phyloP scores from a whole-genome alignment of 2,888 invertebrate species.

The Himalopsyche tibetana region DNA sequence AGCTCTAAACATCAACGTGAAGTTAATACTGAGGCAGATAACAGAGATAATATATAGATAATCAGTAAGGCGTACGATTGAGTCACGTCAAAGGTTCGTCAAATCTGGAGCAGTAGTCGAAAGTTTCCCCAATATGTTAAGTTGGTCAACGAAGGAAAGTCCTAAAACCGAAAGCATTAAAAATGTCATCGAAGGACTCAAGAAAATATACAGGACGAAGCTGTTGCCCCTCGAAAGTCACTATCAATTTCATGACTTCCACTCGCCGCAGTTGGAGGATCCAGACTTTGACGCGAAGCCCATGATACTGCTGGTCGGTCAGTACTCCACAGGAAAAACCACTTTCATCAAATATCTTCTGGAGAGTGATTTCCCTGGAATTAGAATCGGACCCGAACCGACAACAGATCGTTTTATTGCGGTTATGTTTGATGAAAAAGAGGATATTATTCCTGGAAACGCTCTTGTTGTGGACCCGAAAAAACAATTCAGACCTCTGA shows the following conservation, averaged over 20 bases:
- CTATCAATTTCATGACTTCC: constrained; percentile 96
- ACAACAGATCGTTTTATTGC: constrained; percentile 99
- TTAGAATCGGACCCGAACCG: constrained; percentile 98
- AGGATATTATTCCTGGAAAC: constrained; percentile 97
- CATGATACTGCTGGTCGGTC: constrained; percentile 97
- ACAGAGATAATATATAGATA: too few relatives aligned
- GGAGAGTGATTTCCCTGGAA: constrained; percentile 96
- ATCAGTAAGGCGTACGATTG: constrained; percentile 40
- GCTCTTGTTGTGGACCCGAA: constrained; percentile 98
- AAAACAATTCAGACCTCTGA: constrained; percentile 95
- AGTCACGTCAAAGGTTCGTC: constrained; percentile 61
- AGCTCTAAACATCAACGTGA: constrained; percentile 34
- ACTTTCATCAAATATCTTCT: constrained; percentile 96
- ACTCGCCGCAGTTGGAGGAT: constrained; percentile 96
- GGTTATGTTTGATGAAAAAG: constrained; percentile 96
- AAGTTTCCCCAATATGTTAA: constrained; percentile 83
- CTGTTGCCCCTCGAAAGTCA: constrained; percentile 91
- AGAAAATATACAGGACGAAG: constrained; percentile 94
- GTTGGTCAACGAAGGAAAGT: constrained; percentile 88
- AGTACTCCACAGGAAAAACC: constrained; percentile 99
- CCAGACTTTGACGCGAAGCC: constrained; percentile 99
- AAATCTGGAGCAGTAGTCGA: constrained; percentile 55
- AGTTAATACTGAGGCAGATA: too few relatives aligned
- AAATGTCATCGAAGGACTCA: constrained; percentile 95
- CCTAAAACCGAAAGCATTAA: constrained; percentile 88